A percentile compares a stretch with the other conserved stretches of the same genome.
Conservation (phyloP, 2,888 invertebrate genomes). For the Cybosia mesomella region DNA sequence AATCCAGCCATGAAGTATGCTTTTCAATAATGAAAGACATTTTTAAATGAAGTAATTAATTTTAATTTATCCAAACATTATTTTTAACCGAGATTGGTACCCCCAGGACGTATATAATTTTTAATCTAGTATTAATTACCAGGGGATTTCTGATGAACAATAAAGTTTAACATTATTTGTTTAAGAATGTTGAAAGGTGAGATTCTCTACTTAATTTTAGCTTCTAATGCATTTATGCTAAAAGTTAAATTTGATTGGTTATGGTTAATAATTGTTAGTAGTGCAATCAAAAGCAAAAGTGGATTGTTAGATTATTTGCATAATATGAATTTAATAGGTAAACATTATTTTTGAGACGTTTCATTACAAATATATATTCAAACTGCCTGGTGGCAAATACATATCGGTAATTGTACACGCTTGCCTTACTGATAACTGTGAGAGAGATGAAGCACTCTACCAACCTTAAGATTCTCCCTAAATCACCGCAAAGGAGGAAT, state of each 20-base stretch:
- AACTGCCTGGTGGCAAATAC: no score
- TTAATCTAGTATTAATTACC: neutral
- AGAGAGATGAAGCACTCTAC: no score
- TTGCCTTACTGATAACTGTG: no score
- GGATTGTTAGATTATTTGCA: neutral
- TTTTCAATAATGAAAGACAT: neutral
- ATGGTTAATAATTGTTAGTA: neutral
- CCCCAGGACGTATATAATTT: no score
- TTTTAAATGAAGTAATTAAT: neutral
- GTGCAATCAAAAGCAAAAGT: slow-evolving; percentile 2
- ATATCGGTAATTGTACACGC: no score
- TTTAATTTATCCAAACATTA: neutral
- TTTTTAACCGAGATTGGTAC: no score
- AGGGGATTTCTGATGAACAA: neutral
- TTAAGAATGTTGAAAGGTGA: neutral
- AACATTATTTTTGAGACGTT: no score
- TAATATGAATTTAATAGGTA: neutral
- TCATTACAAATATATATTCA: no score
- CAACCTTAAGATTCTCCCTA: no score
- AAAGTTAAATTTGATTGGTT: neutral
- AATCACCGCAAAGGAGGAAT: no score
- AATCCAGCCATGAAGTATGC: no score
- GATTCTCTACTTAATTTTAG: neutral
- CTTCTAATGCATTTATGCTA: neutral
- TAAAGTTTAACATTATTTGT: neutral